Evolutionary conservation across 2,113 vertebrate genomes (phyloP).

Genomic region (Gopherus evgoodei): DNA sequence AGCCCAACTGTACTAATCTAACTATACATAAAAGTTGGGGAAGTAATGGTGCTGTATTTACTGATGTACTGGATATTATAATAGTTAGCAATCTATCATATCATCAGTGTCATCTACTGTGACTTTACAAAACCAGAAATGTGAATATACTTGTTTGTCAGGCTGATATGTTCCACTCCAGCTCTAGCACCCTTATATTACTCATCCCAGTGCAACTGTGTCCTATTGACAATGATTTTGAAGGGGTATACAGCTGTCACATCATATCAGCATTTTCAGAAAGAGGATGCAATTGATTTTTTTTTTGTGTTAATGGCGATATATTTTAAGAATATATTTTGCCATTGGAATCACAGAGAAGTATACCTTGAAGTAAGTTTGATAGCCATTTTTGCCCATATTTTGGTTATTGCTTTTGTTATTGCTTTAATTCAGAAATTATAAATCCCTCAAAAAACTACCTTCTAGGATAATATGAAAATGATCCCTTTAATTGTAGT

Average conservation of each 20-base stretch:
- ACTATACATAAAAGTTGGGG: accelerated
- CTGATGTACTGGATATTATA: background rate
- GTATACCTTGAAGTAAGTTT: slow-evolving; percentile 18
- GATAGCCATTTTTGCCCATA: background rate
- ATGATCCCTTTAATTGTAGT: slow-evolving; percentile 50
- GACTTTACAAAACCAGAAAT: background rate
- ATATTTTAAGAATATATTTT: slow-evolving; percentile 40
- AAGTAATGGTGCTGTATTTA: background rate
- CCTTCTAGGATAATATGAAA: slow-evolving; percentile 45
- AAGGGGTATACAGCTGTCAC: background rate
- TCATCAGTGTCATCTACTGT: slow-evolving; percentile 11
- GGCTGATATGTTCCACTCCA: background rate
- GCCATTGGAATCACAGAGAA: background rate
- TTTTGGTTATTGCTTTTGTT: slow-evolving; percentile 53
- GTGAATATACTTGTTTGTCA: slow-evolving; percentile 16
- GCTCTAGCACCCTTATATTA: background rate
- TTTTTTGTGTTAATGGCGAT: slow-evolving; percentile 30
- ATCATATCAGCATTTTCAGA: slow-evolving; percentile 1
- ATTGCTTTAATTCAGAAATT: slow-evolving; percentile 57
- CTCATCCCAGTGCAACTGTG: background rate
- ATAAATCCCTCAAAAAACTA: background rate
- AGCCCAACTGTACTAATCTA: background rate
- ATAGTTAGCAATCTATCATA: background rate
- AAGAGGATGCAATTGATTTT: background rate
- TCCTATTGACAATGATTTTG: slow-evolving; percentile 18